phyloP scores from a whole-genome alignment of 2,888 invertebrate genomes.

The Hyppa rectilinea region DNA sequence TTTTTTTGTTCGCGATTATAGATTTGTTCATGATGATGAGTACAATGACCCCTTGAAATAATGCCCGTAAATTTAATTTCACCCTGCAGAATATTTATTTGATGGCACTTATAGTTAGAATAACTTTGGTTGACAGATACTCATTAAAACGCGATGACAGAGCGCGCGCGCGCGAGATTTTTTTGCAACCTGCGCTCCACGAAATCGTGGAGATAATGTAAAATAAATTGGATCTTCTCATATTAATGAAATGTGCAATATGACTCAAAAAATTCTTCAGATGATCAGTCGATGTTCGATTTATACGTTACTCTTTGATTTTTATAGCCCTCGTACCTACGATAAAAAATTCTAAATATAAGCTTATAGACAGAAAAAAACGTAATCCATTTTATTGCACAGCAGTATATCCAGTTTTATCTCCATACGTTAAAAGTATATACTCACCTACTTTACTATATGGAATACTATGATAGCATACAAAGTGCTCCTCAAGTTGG shows the following conservation, averaged over 20 bases:
- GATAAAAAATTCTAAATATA: neutral
- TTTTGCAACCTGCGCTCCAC: too few species aligned
- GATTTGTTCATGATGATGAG: too few species aligned
- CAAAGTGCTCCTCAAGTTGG: slow-evolving; percentile 53
- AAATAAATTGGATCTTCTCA: neutral
- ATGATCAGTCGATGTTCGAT: neutral
- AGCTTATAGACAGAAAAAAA: neutral
- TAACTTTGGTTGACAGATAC: neutral
- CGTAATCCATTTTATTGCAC: slow-evolving; percentile 23
- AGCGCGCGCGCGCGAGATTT: too few species aligned
- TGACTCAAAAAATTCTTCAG: neutral
- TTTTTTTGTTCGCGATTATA: too few species aligned
- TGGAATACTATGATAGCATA: slow-evolving; percentile 59
- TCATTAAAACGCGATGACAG: too few species aligned
- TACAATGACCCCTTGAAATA: too few species aligned
- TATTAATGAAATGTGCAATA: neutral
- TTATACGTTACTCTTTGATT: neutral
- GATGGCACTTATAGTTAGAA: neutral
- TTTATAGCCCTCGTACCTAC: neutral
- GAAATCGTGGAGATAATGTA: neutral
- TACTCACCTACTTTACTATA: slow-evolving; percentile 42
- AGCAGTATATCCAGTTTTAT: slow-evolving; percentile 40
- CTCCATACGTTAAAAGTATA: slow-evolving; percentile 25
- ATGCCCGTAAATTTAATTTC: too few species aligned
- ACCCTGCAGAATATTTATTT: neutral